These are phyloP conservation scores for Nephrotoma guestfalica DNA, from an alignment of 2,888 invertebrate genomes.

Conservation along the genomic window DNA sequence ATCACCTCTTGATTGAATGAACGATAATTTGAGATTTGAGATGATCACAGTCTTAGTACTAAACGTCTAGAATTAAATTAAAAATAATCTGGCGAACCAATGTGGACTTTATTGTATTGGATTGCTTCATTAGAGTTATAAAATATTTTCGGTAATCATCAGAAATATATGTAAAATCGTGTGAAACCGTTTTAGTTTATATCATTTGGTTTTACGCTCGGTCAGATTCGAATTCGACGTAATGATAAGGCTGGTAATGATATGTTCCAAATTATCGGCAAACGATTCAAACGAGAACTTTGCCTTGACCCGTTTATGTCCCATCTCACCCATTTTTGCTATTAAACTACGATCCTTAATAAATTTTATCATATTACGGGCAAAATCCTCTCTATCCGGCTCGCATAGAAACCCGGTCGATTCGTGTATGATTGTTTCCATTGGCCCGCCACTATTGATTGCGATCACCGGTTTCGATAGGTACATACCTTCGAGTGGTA, in stretches of 20 bases:
- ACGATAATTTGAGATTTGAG: not conserved
- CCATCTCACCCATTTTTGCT: conserved; percentile 57
- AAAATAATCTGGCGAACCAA: not conserved
- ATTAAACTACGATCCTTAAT: conserved; percentile 45
- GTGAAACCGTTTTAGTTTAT: not conserved
- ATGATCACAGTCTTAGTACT: not conserved
- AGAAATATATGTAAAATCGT: not conserved
- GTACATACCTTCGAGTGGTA: conserved; percentile 97
- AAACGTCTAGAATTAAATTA: not conserved
- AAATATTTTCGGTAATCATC: not conserved
- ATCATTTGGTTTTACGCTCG: not conserved
- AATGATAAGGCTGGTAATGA: not conserved
- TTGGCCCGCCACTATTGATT: conserved; percentile 88
- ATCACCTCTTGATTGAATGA: not conserved
- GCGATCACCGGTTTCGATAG: conserved; percentile 87
- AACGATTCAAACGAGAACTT: conserved; percentile 78
- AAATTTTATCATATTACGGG: conserved; percentile 57
- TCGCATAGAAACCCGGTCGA: conserved; percentile 71
- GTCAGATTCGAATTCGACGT: not conserved
- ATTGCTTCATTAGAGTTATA: not conserved
- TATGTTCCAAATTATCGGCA: conserved; percentile 43
- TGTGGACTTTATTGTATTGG: not conserved
- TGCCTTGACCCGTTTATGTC: conserved; percentile 55
- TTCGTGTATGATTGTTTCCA: conserved; percentile 70
- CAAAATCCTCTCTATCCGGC: conserved; percentile 52